Conservation (phyloP, 2,888 invertebrate species). For the Junonia oenone region DNA sequence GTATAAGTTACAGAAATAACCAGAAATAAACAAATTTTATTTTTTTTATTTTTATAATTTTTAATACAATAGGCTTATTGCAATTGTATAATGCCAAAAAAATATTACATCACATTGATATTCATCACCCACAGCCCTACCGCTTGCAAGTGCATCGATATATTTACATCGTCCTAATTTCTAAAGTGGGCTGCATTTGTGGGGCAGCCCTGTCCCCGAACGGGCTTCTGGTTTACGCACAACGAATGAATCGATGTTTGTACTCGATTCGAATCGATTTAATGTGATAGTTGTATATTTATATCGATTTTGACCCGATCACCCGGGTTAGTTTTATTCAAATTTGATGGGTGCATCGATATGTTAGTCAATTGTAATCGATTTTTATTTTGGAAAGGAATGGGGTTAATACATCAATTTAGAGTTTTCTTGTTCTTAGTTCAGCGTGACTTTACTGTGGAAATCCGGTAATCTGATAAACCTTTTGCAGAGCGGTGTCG, state of each 20-base stretch:
- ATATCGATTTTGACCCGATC: not conserved
- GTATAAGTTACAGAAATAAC: no score
- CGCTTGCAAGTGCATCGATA: slow-evolving; percentile 72
- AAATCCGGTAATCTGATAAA: no score
- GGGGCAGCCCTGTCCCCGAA: slow-evolving; percentile 65
- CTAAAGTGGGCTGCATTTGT: slow-evolving; percentile 79
- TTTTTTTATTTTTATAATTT: no score
- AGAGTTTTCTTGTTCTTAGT: not conserved
- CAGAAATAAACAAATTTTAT: no score
- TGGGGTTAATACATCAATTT: not conserved
- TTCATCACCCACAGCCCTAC: no score
- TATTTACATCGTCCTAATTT: slow-evolving; percentile 77
- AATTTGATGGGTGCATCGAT: not conserved
- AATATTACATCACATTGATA: no score
- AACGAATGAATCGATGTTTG: not conserved
- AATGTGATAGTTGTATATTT: not conserved
- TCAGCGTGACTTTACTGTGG: no score
- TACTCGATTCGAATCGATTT: not conserved
- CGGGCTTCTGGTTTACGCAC: slow-evolving; percentile 24
- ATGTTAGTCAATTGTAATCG: not conserved
- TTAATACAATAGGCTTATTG: no score
- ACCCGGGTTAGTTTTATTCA: not conserved
- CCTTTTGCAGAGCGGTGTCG: no score
- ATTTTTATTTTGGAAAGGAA: not conserved
- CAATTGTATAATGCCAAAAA: no score